Base-by-base conservation (phyloP, 1,140 invertebrate genomes). In the Anoplolepis gracilipes region DNA sequence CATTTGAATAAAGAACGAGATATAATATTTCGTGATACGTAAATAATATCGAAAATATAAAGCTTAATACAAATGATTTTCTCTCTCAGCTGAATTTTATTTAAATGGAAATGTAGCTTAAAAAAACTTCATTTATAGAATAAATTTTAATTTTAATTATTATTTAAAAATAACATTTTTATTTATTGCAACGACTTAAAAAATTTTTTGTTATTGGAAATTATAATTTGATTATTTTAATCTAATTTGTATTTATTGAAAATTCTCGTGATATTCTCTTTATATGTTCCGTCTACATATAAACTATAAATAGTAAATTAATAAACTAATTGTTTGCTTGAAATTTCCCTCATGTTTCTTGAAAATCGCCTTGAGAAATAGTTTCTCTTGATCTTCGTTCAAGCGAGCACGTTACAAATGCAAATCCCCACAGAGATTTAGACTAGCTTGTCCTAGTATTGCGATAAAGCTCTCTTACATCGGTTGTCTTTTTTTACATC, bases 391-490 rank as follows among this genome's bases (percentile, higher is more conserved):
- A n/a, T 53, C 69, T 13, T 55, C 6, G 10, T 55, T 30, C 7
- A 30, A 33, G 28, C 30, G 19, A 72, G 69, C 28, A 4, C 6
- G 4, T 57, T 36, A n/a, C n/a, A 57, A 73, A 73, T 73, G 49
- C n/a, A 28, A 57, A 73, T 19, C n/a, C n/a, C 19, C 33, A 11
- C 30, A 73, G 2, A 7, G 11, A 36, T 73, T 10, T 55, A 33
- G 13, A 57, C 30, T 39, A 57, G 13, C 70, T 57, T 22, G 70
- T 36, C 70, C n/a, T 42, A 42, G 16, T 57, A 33, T 69, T 25
- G 11, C 53, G 30, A 73, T 16, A 57, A 73, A 73, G 70, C 30
- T 73, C n/a, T 49, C 70, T 53, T 57, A 49, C 5, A 28, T 49
- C 42, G 39, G 22, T 46, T 19, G 22, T 72, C 22, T 13, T 55